Conservation (phyloP, 2,113 vertebrate species). For the Tetraodon nigroviridis region DNA sequence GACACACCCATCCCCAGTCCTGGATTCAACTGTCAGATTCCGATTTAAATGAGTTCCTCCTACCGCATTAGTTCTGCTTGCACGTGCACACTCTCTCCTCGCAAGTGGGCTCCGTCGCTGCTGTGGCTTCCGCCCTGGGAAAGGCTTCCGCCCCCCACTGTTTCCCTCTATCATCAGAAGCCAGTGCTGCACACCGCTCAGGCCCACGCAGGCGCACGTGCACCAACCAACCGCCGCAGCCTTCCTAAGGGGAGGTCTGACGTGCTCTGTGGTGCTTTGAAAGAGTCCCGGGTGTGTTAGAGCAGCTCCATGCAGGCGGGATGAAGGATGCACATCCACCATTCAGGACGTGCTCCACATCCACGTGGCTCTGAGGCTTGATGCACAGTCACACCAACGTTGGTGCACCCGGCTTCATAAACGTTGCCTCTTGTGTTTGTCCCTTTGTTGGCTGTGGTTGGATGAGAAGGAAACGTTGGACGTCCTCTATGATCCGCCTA, state of each 20-base stretch:
- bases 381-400: slow-evolving; percentile 13
- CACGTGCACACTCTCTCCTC: too few species aligned
- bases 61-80: too few species aligned
- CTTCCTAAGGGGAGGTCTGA: too few species aligned
- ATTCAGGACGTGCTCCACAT: slow-evolving; percentile 9
- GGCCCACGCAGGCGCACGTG: slow-evolving; percentile 2
- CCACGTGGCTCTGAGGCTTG: slow-evolving; percentile 27
- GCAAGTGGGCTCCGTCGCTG: too few species aligned
- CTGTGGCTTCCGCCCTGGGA: too few species aligned
- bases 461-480: slow-evolving; percentile 56
- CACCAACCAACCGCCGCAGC: neutral
- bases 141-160: slow-evolving; percentile 1
- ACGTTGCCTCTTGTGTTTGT: slow-evolving; percentile 11
- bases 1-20: too few species aligned
- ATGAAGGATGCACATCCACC: slow-evolving; percentile 30
- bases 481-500: slow-evolving; percentile 49
- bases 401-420: slow-evolving; percentile 3
- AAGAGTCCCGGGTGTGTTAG: neutral
- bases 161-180: neutral
- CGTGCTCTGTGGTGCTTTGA: too few species aligned
- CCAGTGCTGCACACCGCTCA: slow-evolving; percentile 5
- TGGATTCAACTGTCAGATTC: too few species aligned
- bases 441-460: slow-evolving; percentile 50
- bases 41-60: too few species aligned
- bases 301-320: slow-evolving; percentile 13